Evolutionary conservation across 2,888 invertebrate species (phyloP), one percentile per base, ranked within the genome.

Genomic region (Glyphotaelius pellucidus): DNA sequence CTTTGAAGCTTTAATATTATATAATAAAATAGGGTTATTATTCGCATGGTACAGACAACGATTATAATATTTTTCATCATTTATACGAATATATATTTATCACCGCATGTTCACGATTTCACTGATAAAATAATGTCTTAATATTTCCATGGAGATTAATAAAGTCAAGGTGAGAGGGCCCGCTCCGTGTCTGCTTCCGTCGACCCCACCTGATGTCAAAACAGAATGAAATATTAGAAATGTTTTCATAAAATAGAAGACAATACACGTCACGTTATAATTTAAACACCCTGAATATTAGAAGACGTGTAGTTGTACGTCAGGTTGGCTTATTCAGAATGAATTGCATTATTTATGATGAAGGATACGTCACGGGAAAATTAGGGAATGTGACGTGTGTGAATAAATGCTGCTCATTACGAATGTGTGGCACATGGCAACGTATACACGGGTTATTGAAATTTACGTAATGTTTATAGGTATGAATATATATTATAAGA

Each of bases 1-100:
- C 93, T 90, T 93, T 93, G 90, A 93, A 93, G 93, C 93, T 87
- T 47, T 85, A 38, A 88, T 88, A 88, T 67, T 88, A 52, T 88
- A 67, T 88, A 91, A 87, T 91, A 91, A 87, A 91, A 87, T 87
- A 87, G n/a, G 86, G 85, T 91, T 87, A 80, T 91, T 87, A 80
- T 91, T 90, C 80, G 52, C 80, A 87, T 79, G 42, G 85, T 85
- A 90, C 38, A 85, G 84, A 85, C 90, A 83, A 90, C 67, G 85
- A 88, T 87, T 87, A 85, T 87, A 85, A 88, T 52, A 80, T 32
- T 80, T 31, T 80, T 9, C 67, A 67, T 67, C n/a, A 67, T 67
- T 67, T 19, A 52, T 86, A 86, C 25, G 15, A 52, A 89, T 83
- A 83, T 52, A 88, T 83, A 67, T 91, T 91, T 84, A 91, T 91